These are phyloP conservation scores for Bombylius major DNA, from an alignment of 2,888 invertebrate species.

Conservation along the genomic window DNA sequence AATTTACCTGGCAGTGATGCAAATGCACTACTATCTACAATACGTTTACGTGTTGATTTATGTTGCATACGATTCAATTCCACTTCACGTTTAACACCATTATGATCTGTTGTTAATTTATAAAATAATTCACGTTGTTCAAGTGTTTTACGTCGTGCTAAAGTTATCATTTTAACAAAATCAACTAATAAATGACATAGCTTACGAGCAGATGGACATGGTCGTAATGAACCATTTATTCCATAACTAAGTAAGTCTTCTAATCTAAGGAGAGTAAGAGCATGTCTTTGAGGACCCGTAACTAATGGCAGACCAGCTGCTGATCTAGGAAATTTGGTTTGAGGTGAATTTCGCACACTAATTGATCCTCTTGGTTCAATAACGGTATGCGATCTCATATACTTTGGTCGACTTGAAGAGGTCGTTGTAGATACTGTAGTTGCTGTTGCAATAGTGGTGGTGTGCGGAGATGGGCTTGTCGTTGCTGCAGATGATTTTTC, in stretches of 20 bases:
- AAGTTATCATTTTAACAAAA: slow-evolving; percentile 67
- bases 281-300: slow-evolving; percentile 62
- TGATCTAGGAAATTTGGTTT: slow-evolving; percentile 36
- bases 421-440: background rate
- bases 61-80: slow-evolving; percentile 51
- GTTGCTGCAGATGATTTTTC: background rate
- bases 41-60: slow-evolving; percentile 50
- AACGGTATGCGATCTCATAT: slow-evolving; percentile 35
- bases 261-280: slow-evolving; percentile 57
- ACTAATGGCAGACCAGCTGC: slow-evolving; percentile 50
- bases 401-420: slow-evolving; percentile 33
- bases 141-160: slow-evolving; percentile 66
- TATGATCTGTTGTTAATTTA: slow-evolving; percentile 41
- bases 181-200: slow-evolving; percentile 61
- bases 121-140: slow-evolving; percentile 71
- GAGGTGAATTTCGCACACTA: slow-evolving; percentile 1
- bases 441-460: background rate
- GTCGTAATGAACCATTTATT: slow-evolving; percentile 48
- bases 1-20: slow-evolving; percentile 67
- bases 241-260: slow-evolving; percentile 61
- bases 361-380: slow-evolving; percentile 31
- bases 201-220: slow-evolving; percentile 47
- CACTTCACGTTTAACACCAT: slow-evolving; percentile 40
- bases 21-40: slow-evolving; percentile 60
- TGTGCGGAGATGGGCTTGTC: too few species aligned